Evolutionary conservation across 30 jellyfish, hydroid and myxozoan genomes (phyloP).

Genomic region (Cassiopea xamachana): DNA sequence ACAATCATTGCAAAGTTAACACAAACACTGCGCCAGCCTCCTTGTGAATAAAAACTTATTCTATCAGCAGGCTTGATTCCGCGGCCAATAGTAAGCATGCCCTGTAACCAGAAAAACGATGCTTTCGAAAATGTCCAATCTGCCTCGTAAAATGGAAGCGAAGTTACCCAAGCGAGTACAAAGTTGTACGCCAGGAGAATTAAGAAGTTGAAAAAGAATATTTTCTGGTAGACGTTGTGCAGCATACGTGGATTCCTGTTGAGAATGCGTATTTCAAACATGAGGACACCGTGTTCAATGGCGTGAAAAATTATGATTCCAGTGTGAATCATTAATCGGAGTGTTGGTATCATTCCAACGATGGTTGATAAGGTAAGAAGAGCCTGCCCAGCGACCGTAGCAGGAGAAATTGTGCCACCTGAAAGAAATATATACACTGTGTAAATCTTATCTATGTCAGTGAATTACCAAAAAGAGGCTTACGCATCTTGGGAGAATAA

Average conservation of each 20-base stretch:
- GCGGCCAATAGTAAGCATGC: slow-evolving; percentile 36
- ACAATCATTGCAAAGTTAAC: slow-evolving; percentile 42
- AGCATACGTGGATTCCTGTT: slow-evolving; percentile 70
- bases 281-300: slow-evolving; percentile 40
- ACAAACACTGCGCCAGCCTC: slow-evolving; percentile 75
- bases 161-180: slow-evolving; percentile 35
- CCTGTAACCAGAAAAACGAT: slow-evolving; percentile 39
- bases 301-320: slow-evolving; percentile 25
- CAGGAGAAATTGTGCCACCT: slow-evolving; percentile 48
- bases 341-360: slow-evolving; percentile 52
- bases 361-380: slow-evolving; percentile 35
- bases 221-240: slow-evolving; percentile 36
- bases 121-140: slow-evolving; percentile 63
- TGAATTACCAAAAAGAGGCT: neutral
- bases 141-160: slow-evolving; percentile 37
- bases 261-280: slow-evolving; percentile 53
- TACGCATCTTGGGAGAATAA: too few relatives aligned
- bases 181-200: slow-evolving; percentile 35
- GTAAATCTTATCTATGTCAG: neutral
- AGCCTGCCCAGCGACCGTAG: slow-evolving; percentile 39
- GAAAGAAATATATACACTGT: neutral
- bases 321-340: slow-evolving; percentile 44
- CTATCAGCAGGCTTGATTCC: slow-evolving; percentile 1
- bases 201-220: slow-evolving; percentile 23
- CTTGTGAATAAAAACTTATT: slow-evolving; percentile 28